Evolutionary conservation across 2,113 vertebrate species (phyloP).

Genomic region (Limnothrissa miodon): DNA sequence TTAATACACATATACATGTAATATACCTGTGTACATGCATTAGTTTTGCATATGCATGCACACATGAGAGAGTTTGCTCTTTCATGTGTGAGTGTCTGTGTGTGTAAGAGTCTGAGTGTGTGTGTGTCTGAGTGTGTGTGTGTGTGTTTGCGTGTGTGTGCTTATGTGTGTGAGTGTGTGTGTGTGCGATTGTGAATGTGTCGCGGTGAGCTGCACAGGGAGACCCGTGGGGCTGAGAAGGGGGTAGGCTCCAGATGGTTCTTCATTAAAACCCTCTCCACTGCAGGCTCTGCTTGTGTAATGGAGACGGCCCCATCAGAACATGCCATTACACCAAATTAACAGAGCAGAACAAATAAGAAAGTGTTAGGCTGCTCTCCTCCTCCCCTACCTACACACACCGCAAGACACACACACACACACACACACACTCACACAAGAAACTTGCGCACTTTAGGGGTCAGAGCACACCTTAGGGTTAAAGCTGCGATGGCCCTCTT

Average conservation of each 20-base stretch:
- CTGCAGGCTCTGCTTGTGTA: constrained; percentile 29
- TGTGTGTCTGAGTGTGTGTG: not conserved
- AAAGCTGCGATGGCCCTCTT: not conserved
- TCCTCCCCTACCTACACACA: not conserved
- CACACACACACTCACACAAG: not conserved
- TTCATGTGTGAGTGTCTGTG: not conserved
- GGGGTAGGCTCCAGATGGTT: constrained; percentile 40
- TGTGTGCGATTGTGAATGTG: not conserved
- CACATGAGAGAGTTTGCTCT: not conserved
- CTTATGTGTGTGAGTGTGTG: not conserved
- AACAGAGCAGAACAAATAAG: constrained; percentile 44
- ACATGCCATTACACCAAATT: constrained; percentile 38
- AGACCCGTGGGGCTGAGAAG: not conserved
- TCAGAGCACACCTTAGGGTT: no score
- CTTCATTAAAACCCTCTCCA: constrained; percentile 49
- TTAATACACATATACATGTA: not conserved
- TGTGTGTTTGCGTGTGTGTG: not conserved
- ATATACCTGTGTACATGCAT: no score
- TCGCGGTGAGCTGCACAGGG: not conserved
- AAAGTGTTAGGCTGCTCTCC: constrained; percentile 21
- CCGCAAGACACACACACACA: not conserved
- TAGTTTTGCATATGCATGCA: no score
- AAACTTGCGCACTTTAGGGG: not conserved
- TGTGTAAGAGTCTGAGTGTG: not conserved
- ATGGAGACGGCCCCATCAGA: constrained; percentile 33